phyloP scores from a whole-genome alignment of 2,888 invertebrate species.

The Ochropleura plecta region DNA sequence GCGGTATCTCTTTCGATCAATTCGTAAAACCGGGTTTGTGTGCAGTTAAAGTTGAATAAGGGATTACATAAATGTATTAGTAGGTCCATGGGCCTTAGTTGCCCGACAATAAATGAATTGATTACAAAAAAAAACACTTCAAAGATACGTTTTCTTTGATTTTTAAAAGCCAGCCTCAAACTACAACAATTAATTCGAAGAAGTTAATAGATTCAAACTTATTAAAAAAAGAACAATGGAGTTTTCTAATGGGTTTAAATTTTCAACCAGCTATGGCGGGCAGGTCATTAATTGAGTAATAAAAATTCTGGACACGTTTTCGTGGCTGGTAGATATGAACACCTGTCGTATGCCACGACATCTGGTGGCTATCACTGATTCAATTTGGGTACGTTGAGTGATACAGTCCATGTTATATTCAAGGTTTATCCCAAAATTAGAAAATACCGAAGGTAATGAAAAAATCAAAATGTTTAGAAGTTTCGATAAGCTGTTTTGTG shows the following conservation, averaged over 20 bases:
- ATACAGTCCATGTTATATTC: too few relatives aligned
- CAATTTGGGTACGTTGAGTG: neutral
- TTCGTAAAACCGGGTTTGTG: too few relatives aligned
- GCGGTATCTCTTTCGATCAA: too few relatives aligned
- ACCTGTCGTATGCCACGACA: constrained; percentile 34
- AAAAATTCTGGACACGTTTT: constrained; percentile 33
- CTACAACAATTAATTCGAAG: neutral
- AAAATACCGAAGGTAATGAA: too few relatives aligned
- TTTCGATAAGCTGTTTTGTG: too few relatives aligned
- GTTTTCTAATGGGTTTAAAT: constrained; percentile 6
- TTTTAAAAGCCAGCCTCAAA: neutral
- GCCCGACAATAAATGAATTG: too few relatives aligned
- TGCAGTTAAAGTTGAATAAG: too few relatives aligned
- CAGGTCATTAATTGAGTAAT: constrained; percentile 35
- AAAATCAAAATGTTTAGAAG: too few relatives aligned
- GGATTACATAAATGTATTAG: too few relatives aligned
- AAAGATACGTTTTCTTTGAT: neutral
- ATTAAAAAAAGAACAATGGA: constrained; percentile 19
- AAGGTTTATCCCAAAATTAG: too few relatives aligned
- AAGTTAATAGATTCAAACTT: constrained; percentile 6
- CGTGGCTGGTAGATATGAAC: constrained; percentile 17
- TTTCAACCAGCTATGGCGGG: neutral
- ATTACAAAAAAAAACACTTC: neutral
- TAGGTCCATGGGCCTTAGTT: too few relatives aligned
- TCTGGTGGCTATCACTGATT: neutral